Evolutionary conservation across 1,140 invertebrate species (phyloP), one percentile per base, ranked within the genome.

Genomic region (Scylla paramamosain): DNA sequence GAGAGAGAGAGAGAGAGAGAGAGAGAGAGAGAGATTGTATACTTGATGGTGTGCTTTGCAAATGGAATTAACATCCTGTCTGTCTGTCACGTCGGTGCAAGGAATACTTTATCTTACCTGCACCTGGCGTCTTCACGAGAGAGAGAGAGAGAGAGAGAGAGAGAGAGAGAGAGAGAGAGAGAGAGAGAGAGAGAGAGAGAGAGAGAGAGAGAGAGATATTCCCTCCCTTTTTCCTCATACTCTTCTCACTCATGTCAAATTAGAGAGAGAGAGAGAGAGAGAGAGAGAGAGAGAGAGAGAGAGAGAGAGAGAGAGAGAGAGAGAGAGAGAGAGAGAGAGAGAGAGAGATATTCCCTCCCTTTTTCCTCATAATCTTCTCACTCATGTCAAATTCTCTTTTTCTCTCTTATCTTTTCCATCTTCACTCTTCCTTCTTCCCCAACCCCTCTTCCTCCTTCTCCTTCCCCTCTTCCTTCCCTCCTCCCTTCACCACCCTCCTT

Each of bases 131-230:
- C 52, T 59, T 12, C 52, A 59, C 52, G n/a, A n/a, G n/a, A n/a
- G n/a, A n/a, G n/a, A n/a, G n/a, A 59, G 3, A 4, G 2, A 59
- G 52, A 14, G 52, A 20, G 52, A 59, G 39, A 39, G 39, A 39
- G 39, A 39, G 39, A 39, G 39, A 39, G 39, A 39, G 39, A 39
- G 39, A 59, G 52, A 59, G 52, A 59, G 52, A 77, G 67, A 77
- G 67, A 77, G 67, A 77, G 67, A 77, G 67, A 77, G 25, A 77
- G 25, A 77, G 67, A 77, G 67, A n/a, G 67, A 77, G 67, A 77
- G 16, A 77, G 67, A 77, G 67, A n/a, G 67, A 77, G 10, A 77
- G 25, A 77, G 1, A n/a, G 67, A 25, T 1, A 77, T n/a, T n/a
- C 67, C 1, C 67, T 3, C 8, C 25, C 25, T 77, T 77, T 77